Evolutionary conservation across 2,888 invertebrate genomes (phyloP), one percentile per base, ranked within the genome.

Genomic region (Chloromyia formosa): DNA sequence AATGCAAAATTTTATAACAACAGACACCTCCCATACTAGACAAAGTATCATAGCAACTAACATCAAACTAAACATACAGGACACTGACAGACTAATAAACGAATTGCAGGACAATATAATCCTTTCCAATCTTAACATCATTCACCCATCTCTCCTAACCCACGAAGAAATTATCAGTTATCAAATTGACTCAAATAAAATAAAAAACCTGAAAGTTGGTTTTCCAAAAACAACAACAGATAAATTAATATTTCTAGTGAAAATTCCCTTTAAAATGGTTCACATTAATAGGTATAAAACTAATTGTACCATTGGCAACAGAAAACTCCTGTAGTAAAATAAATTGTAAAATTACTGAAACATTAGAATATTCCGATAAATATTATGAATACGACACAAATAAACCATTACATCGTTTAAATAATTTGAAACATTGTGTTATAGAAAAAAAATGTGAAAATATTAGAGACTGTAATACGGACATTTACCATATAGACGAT

Each of bases 371-470:
- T 61, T n/a, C 14, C 4, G n/a, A 42, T 22, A 20, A 71, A 49
- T 75, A 75, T 54, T 71, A 23, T 16, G 62, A 75, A 62, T 61
- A 53, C 62, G 53, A 75, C 27, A 42, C 40, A 23, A 71, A 71
- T 20, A 75, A 72, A 72, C 71, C 61, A 9, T 53, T 75, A 35
- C 66, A 71, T 75, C 75, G 69, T 14, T 23, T 75, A 9, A 61
- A 75, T 54, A 10, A 61, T 1, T 60, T 75, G 16, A 61, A 60
- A 49, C 61, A 75, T 54, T 71, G 56, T 10, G 16, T 60, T 71
- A 60, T 71, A 14, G 35, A 71, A 18, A 69, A 71, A 71, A 71
- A 27, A 49, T 71, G 71, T 71, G 23, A 35, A 61, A 69, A 61
- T 23, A 54, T 42, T 49, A 42, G 16, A 42, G 54, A 58, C 40